phyloP scores from a whole-genome alignment of 2,113 vertebrate genomes.

The Phoxinus phoxinus region DNA sequence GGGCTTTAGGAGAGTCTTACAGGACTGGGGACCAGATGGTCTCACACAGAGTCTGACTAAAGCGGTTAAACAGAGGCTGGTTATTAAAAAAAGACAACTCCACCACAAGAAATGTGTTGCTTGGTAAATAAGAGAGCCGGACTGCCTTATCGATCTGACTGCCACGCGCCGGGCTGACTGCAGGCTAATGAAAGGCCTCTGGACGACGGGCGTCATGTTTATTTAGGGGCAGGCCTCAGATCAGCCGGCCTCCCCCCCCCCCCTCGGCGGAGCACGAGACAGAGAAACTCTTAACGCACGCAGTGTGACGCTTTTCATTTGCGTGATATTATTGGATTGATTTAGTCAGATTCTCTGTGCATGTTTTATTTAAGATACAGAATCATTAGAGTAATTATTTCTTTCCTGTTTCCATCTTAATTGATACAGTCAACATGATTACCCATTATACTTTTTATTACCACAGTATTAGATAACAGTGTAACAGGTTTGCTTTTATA shows the following conservation, averaged over 20 bases:
- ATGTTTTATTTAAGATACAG: conserved; percentile 8
- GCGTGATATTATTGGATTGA: background rate
- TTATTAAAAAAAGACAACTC: conserved; percentile 78
- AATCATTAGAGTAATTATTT: conserved; percentile 27
- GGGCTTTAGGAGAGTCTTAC: conserved; percentile 88
- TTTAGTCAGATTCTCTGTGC: background rate
- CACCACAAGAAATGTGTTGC: conserved; percentile 78
- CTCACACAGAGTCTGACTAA: conserved; percentile 81
- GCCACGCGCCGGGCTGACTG: conserved; percentile 66
- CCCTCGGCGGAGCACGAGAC: conserved; percentile 55
- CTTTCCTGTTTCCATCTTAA: conserved; percentile 5
- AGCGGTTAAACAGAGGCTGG: conserved; percentile 84
- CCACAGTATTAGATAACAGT: conserved; percentile 17
- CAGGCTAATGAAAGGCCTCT: conserved; percentile 73
- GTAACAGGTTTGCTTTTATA: conserved; percentile 21
- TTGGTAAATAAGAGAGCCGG: conserved; percentile 81
- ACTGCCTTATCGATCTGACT: conserved; percentile 80
- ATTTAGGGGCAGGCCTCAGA: conserved; percentile 69
- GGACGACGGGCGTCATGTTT: conserved; percentile 64
- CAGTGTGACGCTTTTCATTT: conserved; percentile 1
- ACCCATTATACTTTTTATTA: conserved; percentile 25
- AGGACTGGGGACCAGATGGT: conserved; percentile 92
- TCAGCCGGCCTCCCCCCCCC: conserved; percentile 55
- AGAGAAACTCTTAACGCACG: conserved; percentile 55
- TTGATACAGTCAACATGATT: conserved; percentile 23